Percentiles rank a stretch among this genome's conserved stretches.
phyloP scores from a whole-genome alignment of 2,888 invertebrate species.

The Proisotoma minuta region DNA sequence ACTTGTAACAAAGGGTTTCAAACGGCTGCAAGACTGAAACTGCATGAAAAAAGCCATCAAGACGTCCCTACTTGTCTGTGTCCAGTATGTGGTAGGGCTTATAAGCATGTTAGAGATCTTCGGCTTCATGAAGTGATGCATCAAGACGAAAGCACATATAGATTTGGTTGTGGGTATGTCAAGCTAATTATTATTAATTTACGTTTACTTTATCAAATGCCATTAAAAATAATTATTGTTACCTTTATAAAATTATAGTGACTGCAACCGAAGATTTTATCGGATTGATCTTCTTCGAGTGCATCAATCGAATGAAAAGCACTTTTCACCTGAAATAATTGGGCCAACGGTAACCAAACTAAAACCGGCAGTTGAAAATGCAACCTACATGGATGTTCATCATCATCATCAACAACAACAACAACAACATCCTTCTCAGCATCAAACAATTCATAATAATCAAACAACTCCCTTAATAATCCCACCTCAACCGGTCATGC shows the following conservation, averaged over 20 bases:
- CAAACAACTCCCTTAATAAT: not conserved
- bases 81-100: constrained; percentile 28
- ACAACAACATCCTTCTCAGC: not conserved
- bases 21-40: constrained; percentile 24
- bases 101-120: constrained; percentile 34
- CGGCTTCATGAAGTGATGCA: constrained; percentile 32
- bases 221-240: too few species aligned
- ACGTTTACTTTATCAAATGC: too few species aligned
- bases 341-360: constrained; percentile 25
- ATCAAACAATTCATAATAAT: not conserved
- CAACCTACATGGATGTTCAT: not conserved
- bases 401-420: not conserved
- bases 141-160: constrained; percentile 32
- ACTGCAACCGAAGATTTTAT: constrained; percentile 33
- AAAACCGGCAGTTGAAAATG: not conserved
- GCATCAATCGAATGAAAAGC: constrained; percentile 34
- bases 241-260: too few species aligned
- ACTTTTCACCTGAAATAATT: constrained; percentile 26
- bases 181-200: too few species aligned
- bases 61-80: constrained; percentile 27
- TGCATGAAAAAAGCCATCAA: constrained; percentile 31
- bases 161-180: constrained; percentile 37
- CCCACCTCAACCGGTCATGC: not conserved
- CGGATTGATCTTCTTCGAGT: constrained; percentile 32
- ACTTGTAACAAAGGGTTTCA: constrained; percentile 33